phyloP scores from a whole-genome alignment of 2,888 invertebrate species.

The Ptilodon capucinus region DNA sequence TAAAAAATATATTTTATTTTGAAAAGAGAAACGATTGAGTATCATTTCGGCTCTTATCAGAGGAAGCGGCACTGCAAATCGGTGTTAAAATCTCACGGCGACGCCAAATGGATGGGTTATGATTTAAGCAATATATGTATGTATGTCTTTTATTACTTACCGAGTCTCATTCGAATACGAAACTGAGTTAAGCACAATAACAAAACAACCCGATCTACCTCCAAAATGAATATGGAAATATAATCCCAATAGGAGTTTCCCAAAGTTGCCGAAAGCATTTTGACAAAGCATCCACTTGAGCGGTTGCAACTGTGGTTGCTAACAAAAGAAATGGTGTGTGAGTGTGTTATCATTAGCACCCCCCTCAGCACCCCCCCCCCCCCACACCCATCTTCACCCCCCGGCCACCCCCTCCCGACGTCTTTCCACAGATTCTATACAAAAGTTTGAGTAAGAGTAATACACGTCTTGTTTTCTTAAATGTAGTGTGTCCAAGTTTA shows the following conservation, averaged over 20 bases:
- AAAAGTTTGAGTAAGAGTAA: slow-evolving; percentile 80
- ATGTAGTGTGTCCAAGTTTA: slow-evolving; percentile 43
- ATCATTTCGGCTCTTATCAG: too few species aligned
- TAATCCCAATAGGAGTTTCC: not conserved
- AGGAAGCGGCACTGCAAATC: too few species aligned
- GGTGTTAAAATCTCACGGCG: too few species aligned
- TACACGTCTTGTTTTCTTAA: slow-evolving; percentile 71
- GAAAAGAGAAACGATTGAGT: too few species aligned
- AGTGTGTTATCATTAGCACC: slow-evolving; percentile 60
- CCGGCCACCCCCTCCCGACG: slow-evolving; percentile 42
- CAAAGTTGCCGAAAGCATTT: slow-evolving; percentile 1
- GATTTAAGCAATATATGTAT: too few species aligned
- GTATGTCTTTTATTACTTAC: too few species aligned
- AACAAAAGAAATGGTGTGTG: slow-evolving; percentile 57
- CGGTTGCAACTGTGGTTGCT: slow-evolving; percentile 36
- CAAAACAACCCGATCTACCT: too few species aligned
- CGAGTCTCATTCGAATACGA: too few species aligned
- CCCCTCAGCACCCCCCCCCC: slow-evolving; percentile 28
- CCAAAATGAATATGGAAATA: not conserved
- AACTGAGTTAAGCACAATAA: too few species aligned
- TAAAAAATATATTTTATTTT: too few species aligned
- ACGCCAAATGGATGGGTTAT: too few species aligned
- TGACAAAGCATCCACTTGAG: not conserved
- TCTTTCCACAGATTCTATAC: slow-evolving; percentile 72
- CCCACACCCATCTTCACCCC: slow-evolving; percentile 2